phyloP scores from a whole-genome alignment of 2,888 invertebrate genomes.

The Dinocampus coccinellae region DNA sequence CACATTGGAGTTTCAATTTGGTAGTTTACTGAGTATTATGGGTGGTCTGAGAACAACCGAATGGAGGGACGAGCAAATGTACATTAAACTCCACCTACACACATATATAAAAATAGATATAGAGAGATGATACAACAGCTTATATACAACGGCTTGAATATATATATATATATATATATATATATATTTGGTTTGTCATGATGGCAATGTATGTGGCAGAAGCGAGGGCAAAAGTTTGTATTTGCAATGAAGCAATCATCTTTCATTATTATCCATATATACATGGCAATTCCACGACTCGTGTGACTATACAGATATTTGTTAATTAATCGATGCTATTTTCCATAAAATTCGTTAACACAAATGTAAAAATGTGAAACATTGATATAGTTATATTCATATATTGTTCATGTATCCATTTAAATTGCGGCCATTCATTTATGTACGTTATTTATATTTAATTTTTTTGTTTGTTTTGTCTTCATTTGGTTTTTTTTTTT shows the following conservation, averaged over 20 bases:
- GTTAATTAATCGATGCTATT: constrained; percentile 49
- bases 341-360: constrained; percentile 43
- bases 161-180: background rate
- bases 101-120: background rate
- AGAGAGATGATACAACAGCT: background rate
- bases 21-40: background rate
- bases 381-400: background rate
- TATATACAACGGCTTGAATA: background rate
- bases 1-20: background rate
- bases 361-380: too few relatives aligned
- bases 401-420: background rate
- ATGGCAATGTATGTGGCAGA: background rate
- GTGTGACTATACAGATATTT: constrained; percentile 44
- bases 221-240: constrained; percentile 27
- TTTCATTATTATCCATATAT: constrained; percentile 46
- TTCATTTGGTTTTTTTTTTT: too few relatives aligned
- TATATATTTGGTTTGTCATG: background rate
- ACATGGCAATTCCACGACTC: constrained; percentile 35
- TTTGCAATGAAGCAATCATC: constrained; percentile 46
- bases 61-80: background rate
- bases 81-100: background rate
- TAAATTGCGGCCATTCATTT: background rate
- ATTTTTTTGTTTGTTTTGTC: constrained; percentile 41
- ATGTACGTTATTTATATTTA: background rate
- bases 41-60: background rate